Evolutionary conservation across 2,797 vertebrate species (phyloP).

Genomic region (Thalassophryne amazonica): DNA sequence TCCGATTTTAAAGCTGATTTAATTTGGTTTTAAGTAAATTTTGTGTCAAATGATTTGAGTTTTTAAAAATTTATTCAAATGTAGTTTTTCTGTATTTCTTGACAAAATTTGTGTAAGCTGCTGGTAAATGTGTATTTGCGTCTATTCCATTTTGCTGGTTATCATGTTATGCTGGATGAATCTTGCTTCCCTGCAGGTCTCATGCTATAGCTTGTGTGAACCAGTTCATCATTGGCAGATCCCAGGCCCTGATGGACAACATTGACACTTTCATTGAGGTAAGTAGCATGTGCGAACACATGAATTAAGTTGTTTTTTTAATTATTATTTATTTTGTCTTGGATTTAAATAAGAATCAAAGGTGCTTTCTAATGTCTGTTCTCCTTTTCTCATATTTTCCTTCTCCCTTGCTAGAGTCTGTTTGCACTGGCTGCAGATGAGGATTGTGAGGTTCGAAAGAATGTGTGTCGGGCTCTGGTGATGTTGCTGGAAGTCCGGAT

Average conservation of each 20-base stretch:
- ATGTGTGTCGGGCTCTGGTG: conserved; percentile 91
- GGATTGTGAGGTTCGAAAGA: conserved; percentile 92
- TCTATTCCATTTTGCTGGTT: too few species aligned
- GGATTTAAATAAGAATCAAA: too few species aligned
- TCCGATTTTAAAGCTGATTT: too few species aligned
- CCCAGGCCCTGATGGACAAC: conserved; percentile 95
- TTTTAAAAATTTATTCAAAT: too few species aligned
- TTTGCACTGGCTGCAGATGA: conserved; percentile 93
- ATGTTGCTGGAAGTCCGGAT: conserved; percentile 94
- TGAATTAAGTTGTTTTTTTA: background rate
- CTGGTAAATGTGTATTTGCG: too few species aligned
- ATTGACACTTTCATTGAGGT: conserved; percentile 97
- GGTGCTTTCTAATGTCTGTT: background rate
- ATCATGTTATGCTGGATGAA: background rate
- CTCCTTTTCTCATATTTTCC: background rate
- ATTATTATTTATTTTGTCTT: background rate
- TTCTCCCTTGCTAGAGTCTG: conserved; percentile 78
- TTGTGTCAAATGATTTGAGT: too few species aligned
- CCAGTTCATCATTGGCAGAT: conserved; percentile 95
- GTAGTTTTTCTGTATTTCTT: too few species aligned
- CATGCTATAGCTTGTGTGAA: conserved; percentile 95
- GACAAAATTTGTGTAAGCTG: too few species aligned
- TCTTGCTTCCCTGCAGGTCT: conserved; percentile 71
- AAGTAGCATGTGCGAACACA: conserved; percentile 9
- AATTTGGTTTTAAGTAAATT: too few species aligned